A percentile compares a stretch with the other conserved stretches of the same genome.
These are phyloP conservation scores for Pseudorhombus dupliciocellatus DNA, from an alignment of 2,113 vertebrate species.

Conservation along the genomic window DNA sequence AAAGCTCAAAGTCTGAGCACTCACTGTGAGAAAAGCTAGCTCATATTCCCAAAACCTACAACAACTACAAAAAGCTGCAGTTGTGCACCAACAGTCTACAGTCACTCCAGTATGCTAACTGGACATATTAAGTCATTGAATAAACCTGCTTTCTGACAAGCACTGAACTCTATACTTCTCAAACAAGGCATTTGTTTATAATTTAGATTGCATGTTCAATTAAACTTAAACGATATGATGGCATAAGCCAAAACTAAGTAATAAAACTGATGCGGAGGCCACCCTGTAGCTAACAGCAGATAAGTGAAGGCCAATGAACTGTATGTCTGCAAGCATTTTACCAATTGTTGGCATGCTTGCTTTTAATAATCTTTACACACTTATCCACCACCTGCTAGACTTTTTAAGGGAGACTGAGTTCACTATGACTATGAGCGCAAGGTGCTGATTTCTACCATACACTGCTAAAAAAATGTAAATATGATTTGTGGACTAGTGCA, in stretches of 20 bases:
- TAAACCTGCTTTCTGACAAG: neutral
- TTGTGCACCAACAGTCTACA: neutral
- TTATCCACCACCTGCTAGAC: slow-evolving; percentile 2
- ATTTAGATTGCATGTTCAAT: neutral
- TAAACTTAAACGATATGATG: neutral
- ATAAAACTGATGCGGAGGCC: neutral
- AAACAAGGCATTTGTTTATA: neutral
- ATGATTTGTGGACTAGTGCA: slow-evolving; percentile 21
- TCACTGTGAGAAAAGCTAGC: neutral
- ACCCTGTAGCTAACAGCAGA: neutral
- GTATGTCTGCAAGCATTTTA: neutral
- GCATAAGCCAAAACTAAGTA: neutral
- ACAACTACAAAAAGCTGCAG: neutral
- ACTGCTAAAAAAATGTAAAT: slow-evolving; percentile 47
- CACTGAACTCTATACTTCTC: no score
- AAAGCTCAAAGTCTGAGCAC: neutral
- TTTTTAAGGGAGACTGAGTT: slow-evolving; percentile 17
- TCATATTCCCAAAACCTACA: neutral
- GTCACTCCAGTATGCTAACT: neutral
- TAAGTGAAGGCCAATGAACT: neutral
- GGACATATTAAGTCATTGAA: no score
- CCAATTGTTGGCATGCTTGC: neutral
- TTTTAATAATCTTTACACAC: slow-evolving; percentile 3
- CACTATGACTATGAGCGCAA: slow-evolving; percentile 1
- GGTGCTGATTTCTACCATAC: slow-evolving; percentile 44